Base-by-base conservation (phyloP, 2,113 vertebrate species). In the Meriones unguiculatus region DNA sequence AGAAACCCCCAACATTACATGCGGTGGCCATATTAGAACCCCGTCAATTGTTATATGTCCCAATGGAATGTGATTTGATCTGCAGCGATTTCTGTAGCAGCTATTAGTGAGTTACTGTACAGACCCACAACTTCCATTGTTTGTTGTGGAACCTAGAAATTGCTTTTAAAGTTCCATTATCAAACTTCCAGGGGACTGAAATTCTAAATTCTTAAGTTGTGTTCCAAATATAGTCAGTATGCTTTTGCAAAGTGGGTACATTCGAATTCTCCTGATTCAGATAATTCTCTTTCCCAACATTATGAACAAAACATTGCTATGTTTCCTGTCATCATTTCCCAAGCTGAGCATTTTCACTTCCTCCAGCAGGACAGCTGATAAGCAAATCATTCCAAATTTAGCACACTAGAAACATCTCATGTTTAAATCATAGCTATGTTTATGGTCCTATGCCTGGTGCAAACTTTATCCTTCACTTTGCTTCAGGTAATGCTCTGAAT, bases 281-380 rank as follows among this genome's bases (percentile, higher is more conserved):
- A 90, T 88, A 81, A 95, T 95, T 95, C 41, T 95, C 94, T 93
- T 65, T 95, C 54, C 59, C 59, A 91, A 87, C 64, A 35, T 90
- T 91, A 85, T 93, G 87, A 84, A 38, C 52, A 89, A 92, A 97
- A 92, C 80, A 90, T 73, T 84, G 76, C 64, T 87, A 75, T 64
- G 95, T 80, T 96, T 95, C 50, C 87, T 96, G 85, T 73, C 69
- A 64, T 97, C 75, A 73, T 91, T 97, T 97, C 70, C 89, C 72
- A 93, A 72, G 89, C 70, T 92, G 80, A 93, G 17, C 82, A 96
- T 96, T 67, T 94, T 90, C 87, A 93, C 89, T 89, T 94, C 65
- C 46, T 95, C 82, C 84, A 91, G 59, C 59, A 85, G 87, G 87
- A 94, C 30, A 10, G 30, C 5, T 35, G 69, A 73, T 87, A 94